Base-by-base conservation (phyloP, 1,140 invertebrate genomes). In the Ditylenchus dipsaci region DNA sequence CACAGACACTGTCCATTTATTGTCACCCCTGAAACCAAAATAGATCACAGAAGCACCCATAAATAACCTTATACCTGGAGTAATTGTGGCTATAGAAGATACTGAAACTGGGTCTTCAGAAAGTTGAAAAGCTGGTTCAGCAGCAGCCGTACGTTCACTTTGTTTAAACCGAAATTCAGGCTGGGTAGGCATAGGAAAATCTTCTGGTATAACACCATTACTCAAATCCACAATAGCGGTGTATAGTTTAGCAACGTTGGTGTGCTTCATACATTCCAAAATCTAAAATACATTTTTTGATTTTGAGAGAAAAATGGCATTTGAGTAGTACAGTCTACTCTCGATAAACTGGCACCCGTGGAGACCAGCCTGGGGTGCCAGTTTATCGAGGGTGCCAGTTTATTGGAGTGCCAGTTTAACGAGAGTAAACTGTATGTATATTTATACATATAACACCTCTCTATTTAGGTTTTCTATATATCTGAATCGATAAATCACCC, bases 1-100 rank as follows among this genome's bases (percentile, higher is more conserved):
- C 75, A 77, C n/a, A 77, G 61, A 42, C 75, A 77, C 63, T 77
- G 75, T 13, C 75, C 75, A 53, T 77, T 77, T 15, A 76, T 21
- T 7, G 75, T 56, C 11, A 65, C 63, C 1, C 74, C 74, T 75
- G 47, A 26, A 58, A 23, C 27, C 64, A 57, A 57, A 49, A 27
- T 53, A 57, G 57, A 59, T 43, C 29, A 57, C 23, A 17, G 9
- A 63, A 19, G 11, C n/a, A n/a, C 19, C 21, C 61, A 43, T 63
- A 38, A 57, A 42, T 64, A 64, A 0, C 0, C 63, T 15, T 11
- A 26, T 27, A 64, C 65, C 65, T 29, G 45, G 47, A 43, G 65
- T 67, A 19, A 67, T 27, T 42, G 49, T 43, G 13, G 58, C 67
- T 17, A 19, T 17, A 17, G 67, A 66, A 11, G 67, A 59, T 19